Evolutionary conservation across 2,113 vertebrate genomes (phyloP), one percentile per base, ranked within the genome.

Genomic region (Nycticryphes semicollaris): DNA sequence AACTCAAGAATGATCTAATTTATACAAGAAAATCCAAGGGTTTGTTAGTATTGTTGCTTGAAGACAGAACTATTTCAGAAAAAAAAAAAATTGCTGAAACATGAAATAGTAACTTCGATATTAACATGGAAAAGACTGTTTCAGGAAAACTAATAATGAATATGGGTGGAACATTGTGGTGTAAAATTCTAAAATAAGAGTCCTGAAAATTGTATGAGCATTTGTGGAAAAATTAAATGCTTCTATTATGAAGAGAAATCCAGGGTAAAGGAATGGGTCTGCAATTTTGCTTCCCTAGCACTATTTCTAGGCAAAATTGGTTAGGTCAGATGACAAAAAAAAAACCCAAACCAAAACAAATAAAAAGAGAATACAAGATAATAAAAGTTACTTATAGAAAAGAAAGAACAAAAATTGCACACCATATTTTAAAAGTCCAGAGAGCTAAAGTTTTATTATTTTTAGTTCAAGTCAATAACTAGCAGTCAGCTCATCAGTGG

Each of bases 311-410:
- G n/a, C 45, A 51, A 91, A 81, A 35, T 12, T 18, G 15, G 2
- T 31, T 56, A 56, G 6, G 14, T 43, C 19, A 35, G 41, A 48
- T 28, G 2, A 67, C 10, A 27, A 41, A 24, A 51, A 27, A 33
- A 5, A 54, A 56, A 18, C 16, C 45, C 45, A 45, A 45, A 45
- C 16, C 18, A 45, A 45, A 79, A 21, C 3, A 68, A 83, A 41
- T 8, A 1, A 23, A 10, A 47, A 63, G 2, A n/a, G 12, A 14
- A 31, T 6, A 57, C 10, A 31, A 30, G 1, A 22, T 10, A 43
- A 37, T 10, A 35, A 51, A 77, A 47, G 39, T 8, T 1, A 22
- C 10, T 48, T 28, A 69, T 62, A 35, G 8, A 4, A 60, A 67
- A 41, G 3, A 5, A 60, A 67, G 14, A 60, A 47, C 53, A 75